phyloP scores from a whole-genome alignment of 2,797 vertebrate genomes.

The Bucorvus abyssinicus region DNA sequence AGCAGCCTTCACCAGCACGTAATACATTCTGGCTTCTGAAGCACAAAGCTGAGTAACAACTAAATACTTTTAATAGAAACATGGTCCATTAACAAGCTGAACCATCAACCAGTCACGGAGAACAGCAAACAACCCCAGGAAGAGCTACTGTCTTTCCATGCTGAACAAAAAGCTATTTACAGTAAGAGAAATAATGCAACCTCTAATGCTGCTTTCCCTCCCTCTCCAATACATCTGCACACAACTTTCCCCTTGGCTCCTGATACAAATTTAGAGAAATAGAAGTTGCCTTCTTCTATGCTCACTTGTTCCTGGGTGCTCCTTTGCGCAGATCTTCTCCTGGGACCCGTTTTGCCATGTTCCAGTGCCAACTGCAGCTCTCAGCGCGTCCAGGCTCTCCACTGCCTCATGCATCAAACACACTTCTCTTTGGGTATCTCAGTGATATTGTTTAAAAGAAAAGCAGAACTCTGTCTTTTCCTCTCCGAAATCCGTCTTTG shows the following conservation, averaged over 20 bases:
- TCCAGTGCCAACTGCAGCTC: neutral
- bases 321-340: neutral
- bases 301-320: neutral
- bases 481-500: neutral
- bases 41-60: neutral
- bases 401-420: neutral
- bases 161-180: constrained; percentile 20
- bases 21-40: neutral
- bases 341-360: neutral
- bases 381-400: fast-evolving
- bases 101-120: neutral
- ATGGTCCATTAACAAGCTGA: neutral
- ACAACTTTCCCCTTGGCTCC: neutral
- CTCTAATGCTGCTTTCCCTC: neutral
- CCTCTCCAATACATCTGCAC: neutral
- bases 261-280: neutral
- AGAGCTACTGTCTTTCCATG: constrained; percentile 5
- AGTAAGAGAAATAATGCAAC: neutral
- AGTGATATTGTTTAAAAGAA: neutral
- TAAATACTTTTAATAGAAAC: neutral
- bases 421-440: neutral
- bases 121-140: constrained; percentile 5
- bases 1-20: neutral
- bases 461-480: neutral
- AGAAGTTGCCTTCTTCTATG: neutral